Evolutionary conservation across 2,113 vertebrate genomes (phyloP).

Genomic region (Spermophilus dauricus): DNA sequence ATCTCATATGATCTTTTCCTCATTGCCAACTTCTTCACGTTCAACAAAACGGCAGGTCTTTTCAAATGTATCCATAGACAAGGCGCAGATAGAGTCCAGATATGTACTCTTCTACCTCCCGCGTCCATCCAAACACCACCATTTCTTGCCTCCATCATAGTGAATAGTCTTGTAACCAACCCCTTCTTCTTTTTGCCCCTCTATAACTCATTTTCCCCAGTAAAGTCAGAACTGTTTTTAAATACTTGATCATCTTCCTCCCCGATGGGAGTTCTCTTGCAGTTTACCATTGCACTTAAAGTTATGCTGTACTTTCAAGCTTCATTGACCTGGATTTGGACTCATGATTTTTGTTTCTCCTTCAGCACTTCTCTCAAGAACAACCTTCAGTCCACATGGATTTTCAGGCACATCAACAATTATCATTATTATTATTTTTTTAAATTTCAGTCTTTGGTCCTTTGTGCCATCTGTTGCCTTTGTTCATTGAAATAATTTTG

Average conservation of each 20-base stretch:
- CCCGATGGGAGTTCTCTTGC: too few species aligned
- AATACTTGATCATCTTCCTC: background rate
- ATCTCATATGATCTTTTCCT: background rate
- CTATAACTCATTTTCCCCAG: background rate
- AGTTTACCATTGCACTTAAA: background rate
- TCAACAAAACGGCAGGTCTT: background rate
- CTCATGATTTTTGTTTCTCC: background rate
- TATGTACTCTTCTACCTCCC: too few species aligned
- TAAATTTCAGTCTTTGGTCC: background rate
- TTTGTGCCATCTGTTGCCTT: background rate
- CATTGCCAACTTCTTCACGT: background rate
- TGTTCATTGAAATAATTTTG: background rate
- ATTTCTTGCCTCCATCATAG: background rate
- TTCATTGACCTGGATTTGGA: too few species aligned
- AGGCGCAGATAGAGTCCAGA: too few species aligned
- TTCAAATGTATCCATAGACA: background rate
- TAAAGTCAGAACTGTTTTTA: background rate
- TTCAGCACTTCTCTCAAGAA: background rate
- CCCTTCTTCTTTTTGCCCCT: background rate
- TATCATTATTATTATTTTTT: too few species aligned
- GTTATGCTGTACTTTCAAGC: background rate
- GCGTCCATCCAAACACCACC: fast-evolving
- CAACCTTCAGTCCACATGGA: too few species aligned
- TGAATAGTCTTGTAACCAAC: background rate
- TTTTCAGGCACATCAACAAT: background rate